Base-by-base conservation (phyloP, 2,797 vertebrate genomes). In the Microctenopoma lineatum region DNA sequence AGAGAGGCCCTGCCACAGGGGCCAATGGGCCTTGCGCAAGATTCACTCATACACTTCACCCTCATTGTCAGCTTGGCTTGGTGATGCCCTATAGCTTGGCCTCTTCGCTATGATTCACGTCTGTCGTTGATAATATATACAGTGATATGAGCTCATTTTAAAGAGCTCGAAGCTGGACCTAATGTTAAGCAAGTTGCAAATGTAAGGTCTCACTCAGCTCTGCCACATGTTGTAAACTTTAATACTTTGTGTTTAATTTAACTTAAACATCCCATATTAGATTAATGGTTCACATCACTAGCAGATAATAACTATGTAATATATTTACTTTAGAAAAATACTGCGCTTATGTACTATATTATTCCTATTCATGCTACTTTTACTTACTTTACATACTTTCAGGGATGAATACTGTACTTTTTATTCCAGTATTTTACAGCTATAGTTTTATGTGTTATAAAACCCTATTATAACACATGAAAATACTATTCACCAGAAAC, bases 1-100 rank as follows among this genome's bases (percentile, higher is more conserved):
- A 41, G 83, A 91, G 89, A 92, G 94, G 93, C 92, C 85, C 78
- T 83, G 90, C 90, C 84, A 89, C 8, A 36, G 94, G 92, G 92
- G 92, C 92, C 90, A 86, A 53, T 56, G 76, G 86, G 88, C 84
- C 90, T 84, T 79, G 62, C 47, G 54, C 81, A 72, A 81, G 80
- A 90, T 90, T 84, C 87, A 92, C 87, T 90, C 76, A 91, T 92
- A 93, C 90, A 87, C 80, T 91, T 89, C 81, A 86, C 79, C 84
- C 90, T 89, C 86, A 85, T 89, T 91, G 92, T 90, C 85, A 83
- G 82, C 70, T 70, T 87, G 87, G 86, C 83, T 86, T 62, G 78
- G 75, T 81, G 86, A 88, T 88, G 83, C 86, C 83, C 89, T 77
- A 51, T 70, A 85, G 88, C 81, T 63, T 56, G 80, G 79, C 83